Evolutionary conservation across 2,888 invertebrate genomes (phyloP).

Genomic region (Actias luna): DNA sequence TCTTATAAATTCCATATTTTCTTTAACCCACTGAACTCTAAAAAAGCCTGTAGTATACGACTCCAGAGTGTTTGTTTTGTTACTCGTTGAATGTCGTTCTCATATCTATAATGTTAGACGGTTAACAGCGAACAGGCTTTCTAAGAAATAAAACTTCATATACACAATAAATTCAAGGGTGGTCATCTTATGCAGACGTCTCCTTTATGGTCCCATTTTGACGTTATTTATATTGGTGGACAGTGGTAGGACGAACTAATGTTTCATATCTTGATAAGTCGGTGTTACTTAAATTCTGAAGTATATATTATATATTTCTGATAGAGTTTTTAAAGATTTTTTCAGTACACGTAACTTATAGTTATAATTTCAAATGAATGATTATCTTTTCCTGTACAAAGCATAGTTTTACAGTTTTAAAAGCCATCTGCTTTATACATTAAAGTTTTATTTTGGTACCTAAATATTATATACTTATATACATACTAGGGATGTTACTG

Average conservation of each 20-base stretch:
- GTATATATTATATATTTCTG: neutral
- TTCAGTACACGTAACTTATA: neutral
- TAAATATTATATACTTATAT: too few species aligned
- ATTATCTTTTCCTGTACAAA: neutral
- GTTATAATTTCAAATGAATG: neutral
- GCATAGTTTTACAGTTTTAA: neutral
- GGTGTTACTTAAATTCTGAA: neutral
- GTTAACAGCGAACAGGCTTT: neutral
- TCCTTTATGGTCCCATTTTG: conserved; percentile 1
- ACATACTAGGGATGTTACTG: too few species aligned
- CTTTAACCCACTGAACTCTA: too few species aligned
- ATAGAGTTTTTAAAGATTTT: neutral
- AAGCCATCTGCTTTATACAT: too few species aligned
- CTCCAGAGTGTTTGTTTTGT: neutral
- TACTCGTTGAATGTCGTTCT: conserved; percentile 1
- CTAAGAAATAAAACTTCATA: conserved; percentile 1
- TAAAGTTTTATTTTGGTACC: too few species aligned
- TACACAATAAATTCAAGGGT: neutral
- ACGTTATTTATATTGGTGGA: conserved; percentile 4
- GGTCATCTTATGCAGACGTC: conserved; percentile 3
- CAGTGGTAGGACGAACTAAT: neutral
- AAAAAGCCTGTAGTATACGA: neutral
- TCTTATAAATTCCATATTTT: too few species aligned
- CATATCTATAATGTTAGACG: neutral
- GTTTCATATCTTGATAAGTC: neutral